These are phyloP conservation scores for Arrhopalites spinosus DNA, from an alignment of 2,888 invertebrate species.

Conservation along the genomic window DNA sequence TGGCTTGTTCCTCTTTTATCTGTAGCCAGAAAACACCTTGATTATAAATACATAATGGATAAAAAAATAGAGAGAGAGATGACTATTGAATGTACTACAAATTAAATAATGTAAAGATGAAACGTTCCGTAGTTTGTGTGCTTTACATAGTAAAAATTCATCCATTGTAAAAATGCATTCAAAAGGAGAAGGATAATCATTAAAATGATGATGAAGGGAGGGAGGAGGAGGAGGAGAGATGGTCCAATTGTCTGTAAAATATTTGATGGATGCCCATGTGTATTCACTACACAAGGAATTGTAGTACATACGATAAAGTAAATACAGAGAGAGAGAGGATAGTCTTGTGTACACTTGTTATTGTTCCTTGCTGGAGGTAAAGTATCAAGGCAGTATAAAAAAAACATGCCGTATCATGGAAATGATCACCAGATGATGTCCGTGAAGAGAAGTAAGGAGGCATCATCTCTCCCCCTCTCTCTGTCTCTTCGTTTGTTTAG, in stretches of 20 bases:
- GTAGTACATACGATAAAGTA: not conserved
- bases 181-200: not conserved
- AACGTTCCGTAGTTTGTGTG: not conserved
- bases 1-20: not conserved
- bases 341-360: not conserved
- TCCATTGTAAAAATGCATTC: not conserved
- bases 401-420: slow-evolving; percentile 42
- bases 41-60: not conserved
- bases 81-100: too few relatives aligned
- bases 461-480: slow-evolving; percentile 15
- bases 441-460: slow-evolving; percentile 1
- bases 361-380: not conserved
- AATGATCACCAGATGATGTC: slow-evolving; percentile 31
- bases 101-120: not conserved
- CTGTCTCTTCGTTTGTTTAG: slow-evolving; percentile 41
- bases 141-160: not conserved
- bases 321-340: too few relatives aligned
- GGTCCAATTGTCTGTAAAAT: slow-evolving; percentile 2
- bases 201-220: not conserved
- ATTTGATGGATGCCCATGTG: not conserved
- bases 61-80: not conserved
- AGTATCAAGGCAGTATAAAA: not conserved
- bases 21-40: not conserved
- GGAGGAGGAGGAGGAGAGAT: not conserved
- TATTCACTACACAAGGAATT: not conserved